Conservation (phyloP, 2,113 vertebrate species). For the Ranitomeya variabilis region DNA sequence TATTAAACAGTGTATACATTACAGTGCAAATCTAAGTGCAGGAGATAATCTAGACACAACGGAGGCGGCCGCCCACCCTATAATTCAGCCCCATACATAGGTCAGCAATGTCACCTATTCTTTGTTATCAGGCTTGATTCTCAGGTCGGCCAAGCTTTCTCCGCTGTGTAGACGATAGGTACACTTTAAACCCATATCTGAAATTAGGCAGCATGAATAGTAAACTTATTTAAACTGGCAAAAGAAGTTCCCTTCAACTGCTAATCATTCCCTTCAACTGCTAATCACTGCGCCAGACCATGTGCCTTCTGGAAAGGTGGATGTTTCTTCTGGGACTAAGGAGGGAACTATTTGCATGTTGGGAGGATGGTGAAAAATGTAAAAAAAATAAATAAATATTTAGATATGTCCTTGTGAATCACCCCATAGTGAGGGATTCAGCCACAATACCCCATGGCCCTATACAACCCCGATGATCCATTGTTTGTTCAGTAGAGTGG, state of each 20-base stretch:
- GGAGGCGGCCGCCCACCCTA: not conserved
- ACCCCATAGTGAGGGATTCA: too few relatives aligned
- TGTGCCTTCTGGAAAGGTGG: not conserved
- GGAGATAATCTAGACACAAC: not conserved
- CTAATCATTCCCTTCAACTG: not conserved
- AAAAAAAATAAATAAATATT: too few relatives aligned
- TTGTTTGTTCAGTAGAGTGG: too few relatives aligned
- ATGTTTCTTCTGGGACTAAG: too few relatives aligned
- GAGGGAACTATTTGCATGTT: too few relatives aligned
- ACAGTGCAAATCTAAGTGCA: constrained; percentile 45
- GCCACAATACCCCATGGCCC: too few relatives aligned
- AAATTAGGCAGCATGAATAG: not conserved
- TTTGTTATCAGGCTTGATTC: not conserved
- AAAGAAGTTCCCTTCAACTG: not conserved
- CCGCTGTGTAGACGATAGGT: not conserved
- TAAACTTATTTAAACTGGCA: not conserved
- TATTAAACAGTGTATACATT: constrained; percentile 42
- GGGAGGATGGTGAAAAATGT: too few relatives aligned
- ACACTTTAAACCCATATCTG: not conserved
- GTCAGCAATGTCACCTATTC: not conserved
- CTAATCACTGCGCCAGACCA: not conserved
- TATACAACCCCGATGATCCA: too few relatives aligned
- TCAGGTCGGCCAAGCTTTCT: not conserved
- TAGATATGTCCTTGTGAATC: too few relatives aligned
- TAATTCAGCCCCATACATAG: not conserved